Evolutionary conservation across 30 jellyfish, hydroid and myxozoan genomes (phyloP), one percentile per base, ranked within the genome.

Genomic region (Nemopilema nomurai): DNA sequence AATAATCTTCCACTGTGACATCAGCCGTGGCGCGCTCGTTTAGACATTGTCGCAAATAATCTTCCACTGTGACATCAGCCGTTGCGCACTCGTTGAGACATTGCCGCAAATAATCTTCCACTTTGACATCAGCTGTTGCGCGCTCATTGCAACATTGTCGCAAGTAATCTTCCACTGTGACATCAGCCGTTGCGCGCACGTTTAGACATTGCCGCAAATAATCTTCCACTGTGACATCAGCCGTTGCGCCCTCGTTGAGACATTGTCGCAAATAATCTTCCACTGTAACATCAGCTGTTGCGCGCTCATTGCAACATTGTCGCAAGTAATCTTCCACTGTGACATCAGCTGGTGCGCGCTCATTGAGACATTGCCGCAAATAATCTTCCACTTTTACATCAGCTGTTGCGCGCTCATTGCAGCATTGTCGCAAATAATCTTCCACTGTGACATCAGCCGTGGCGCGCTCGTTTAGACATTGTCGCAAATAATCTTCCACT

Each of bases 311-410:
- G 51, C 27, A 21, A 28, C 29, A 21, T 51, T 50, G 28, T n/a
- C 62, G 50, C 25, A 82, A 4, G 32, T 72, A 83, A 30, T 72
- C 92, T 69, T 82, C 91, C 50, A 81, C 83, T 13, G 90, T 22
- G 22, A 81, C 28, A 51, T 81, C 87, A 1, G 23, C 53, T 21
- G 52, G 16, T 27, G 24, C 21, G 20, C 24, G 74, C 24, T 64
- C 83, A 29, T 32, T 32, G 6, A 8, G 8, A 22, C 67, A 28
- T 13, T 32, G 26, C 24, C 18, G n/a, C 73, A 64, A 27, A 31
- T 49, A 64, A 6, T 80, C 74, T 18, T 28, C 67, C 16, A 62
- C 50, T 23, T 22, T 22, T 19, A 33, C 53, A 51, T 76, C 89
- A 28, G n/a, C 32, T 1, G 30, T 28, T 28, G 8, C 17, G 21